Base-by-base conservation (phyloP, 2,888 invertebrate species). In the Sipunculus nudus region DNA sequence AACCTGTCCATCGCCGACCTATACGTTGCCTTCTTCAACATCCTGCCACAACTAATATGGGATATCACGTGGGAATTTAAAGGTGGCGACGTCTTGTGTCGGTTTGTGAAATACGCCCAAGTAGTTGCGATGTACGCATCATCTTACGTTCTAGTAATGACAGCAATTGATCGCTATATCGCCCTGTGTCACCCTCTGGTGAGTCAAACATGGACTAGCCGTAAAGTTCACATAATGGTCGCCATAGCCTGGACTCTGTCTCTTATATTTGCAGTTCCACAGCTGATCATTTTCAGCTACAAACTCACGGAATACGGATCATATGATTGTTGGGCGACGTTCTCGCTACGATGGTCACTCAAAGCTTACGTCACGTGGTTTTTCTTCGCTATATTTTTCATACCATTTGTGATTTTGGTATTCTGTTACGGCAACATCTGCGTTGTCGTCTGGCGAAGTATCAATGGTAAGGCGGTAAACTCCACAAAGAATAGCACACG, bases 1-100 rank as follows among this genome's bases (percentile, higher is more conserved):
- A 90, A 91, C 76, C 84, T 91, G 57, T 88, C 89, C 70, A 82
- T 89, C 28, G 89, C 91, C 2, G 91, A 91, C 76, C 84, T 91
- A 43, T 86, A 89, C 53, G 90, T 89, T 1, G 91, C 89, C 1
- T 84, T 90, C 67, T 86, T 90, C 68, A 89, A 90, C 75, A 88
- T 89, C 5, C 79, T 90, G 19, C 89, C 91, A 0, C 90, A 91
- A 79, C 79, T 90, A 21, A 85, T 86, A 10, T 89, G 89, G 89
- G 89, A 90, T 61, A 85, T 89, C 31, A 89, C 88, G 0, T 87
- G 80, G 68, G 78, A 85, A 66, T 86, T 84, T 71, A 84, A 87
- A 67, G 90, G 90, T 10, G 82, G 84, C 2, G 77, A 83, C 61
- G 75, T 82, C 53, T 59, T 83, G 19, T 86, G 86, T 72, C 75